Percentiles rank a stretch among this genome's conserved stretches.
Conservation (phyloP, 2,888 invertebrate species). For the Troglohyphantes excavatus region DNA sequence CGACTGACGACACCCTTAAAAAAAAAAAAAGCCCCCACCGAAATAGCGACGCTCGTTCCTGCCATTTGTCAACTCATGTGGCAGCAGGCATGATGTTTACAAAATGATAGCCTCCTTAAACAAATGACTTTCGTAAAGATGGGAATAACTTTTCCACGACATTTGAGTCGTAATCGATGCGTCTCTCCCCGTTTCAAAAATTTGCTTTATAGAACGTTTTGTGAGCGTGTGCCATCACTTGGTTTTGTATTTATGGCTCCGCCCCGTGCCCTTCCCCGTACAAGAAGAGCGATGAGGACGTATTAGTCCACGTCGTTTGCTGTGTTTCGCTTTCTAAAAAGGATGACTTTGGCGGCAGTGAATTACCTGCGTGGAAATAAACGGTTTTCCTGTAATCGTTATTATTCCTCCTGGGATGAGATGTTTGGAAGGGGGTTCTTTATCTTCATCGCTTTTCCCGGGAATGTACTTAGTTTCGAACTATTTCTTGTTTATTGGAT, state of each 20-base stretch:
- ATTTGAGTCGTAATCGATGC: conserved; percentile 66
- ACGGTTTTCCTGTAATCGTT: conserved; percentile 37
- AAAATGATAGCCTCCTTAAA: conserved; percentile 68
- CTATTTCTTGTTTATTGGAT: neutral
- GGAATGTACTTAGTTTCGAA: neutral
- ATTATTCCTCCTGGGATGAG: conserved; percentile 55
- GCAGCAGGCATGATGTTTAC: conserved; percentile 44
- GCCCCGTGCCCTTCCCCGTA: conserved; percentile 23
- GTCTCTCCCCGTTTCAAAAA: conserved; percentile 52
- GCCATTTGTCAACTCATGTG: conserved; percentile 58
- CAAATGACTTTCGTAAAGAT: conserved; percentile 56
- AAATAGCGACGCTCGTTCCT: conserved; percentile 31
- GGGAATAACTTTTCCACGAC: conserved; percentile 64
- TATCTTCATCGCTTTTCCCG: conserved; percentile 39
- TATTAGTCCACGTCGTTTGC: conserved; percentile 56
- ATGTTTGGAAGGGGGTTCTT: conserved; percentile 35
- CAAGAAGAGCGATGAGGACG: conserved; percentile 46
- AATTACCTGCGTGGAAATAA: conserved; percentile 48
- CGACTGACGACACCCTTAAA: neutral
- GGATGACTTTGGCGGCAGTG: conserved; percentile 33
- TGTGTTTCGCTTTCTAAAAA: conserved; percentile 51
- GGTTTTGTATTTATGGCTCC: conserved; percentile 75
- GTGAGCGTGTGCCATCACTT: conserved; percentile 60
- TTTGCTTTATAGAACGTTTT: conserved; percentile 58
- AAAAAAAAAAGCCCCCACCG: conserved; percentile 5